Evolutionary conservation across 2,888 invertebrate genomes (phyloP), one percentile per base, ranked within the genome.

Genomic region (Leptothorax acervorum): DNA sequence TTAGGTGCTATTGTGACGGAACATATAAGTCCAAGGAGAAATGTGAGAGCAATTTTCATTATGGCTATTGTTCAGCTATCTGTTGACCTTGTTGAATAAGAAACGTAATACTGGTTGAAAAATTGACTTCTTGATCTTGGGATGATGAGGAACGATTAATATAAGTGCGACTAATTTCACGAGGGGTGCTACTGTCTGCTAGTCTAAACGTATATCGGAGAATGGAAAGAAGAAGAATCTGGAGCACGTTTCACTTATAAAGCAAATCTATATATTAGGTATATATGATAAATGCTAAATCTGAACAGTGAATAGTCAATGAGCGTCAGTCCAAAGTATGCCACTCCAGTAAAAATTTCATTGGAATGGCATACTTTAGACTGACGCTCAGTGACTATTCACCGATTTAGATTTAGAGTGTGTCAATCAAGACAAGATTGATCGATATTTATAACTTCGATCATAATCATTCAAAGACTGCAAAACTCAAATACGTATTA

Each of bases 211-310:
- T 76, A 86, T 65, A 82, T 74, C 76, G 70, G 63, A 65, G 55
- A 63, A 70, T 57, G 73, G 70, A 66, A 55, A 60, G 75, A 82
- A 87, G 85, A 83, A 71, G 83, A 62, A 62, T 73, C 68, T 45
- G 12, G 74, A 84, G 84, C 86, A 85, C 87, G 86, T 73, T 86
- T 85, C 84, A 68, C 84, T 83, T 82, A 39, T 28, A 15, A 55
- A 0, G 45, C 12, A 51, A 60, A 31, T 0, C 12, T 23, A 15
- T 35, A 35, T 35, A 35, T 75, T 2, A 23, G 8, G 18, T 39
- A 66, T n/a, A 23, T 23, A 23, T 23, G 23, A 23, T 23, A 23
- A 23, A 23, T 23, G 23, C 23, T 23, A 23, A 23, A 23, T 23
- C 23, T 23, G 23, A 23, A 23, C 23, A 23, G 23, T 23, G 23